A percentile compares a stretch with the other conserved stretches of the same genome.
phyloP scores from a whole-genome alignment of 2,888 invertebrate genomes.

The Erynnis tages region DNA sequence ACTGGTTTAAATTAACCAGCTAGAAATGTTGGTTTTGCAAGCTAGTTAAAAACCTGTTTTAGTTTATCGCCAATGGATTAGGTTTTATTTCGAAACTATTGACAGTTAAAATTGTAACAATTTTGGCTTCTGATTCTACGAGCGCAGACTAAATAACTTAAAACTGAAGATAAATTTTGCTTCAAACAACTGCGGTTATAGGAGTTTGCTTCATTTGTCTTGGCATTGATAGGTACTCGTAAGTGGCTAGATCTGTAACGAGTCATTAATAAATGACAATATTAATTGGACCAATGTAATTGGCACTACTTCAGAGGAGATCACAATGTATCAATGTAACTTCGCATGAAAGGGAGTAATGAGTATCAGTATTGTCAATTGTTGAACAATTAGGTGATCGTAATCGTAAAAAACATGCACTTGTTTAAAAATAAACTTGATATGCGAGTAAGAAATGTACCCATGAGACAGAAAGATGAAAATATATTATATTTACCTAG shows the following conservation, averaged over 20 bases:
- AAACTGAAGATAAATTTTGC: no score
- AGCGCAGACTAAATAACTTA: no score
- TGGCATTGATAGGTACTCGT: slow-evolving; percentile 14
- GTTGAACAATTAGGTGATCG: background rate
- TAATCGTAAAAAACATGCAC: no score
- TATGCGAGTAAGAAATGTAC: no score
- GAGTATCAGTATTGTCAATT: slow-evolving; percentile 10
- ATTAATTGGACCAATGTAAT: slow-evolving; percentile 13
- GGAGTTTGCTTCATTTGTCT: background rate
- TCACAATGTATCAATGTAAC: slow-evolving; percentile 1
- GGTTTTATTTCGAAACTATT: background rate
- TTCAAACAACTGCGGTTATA: no score
- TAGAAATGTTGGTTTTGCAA: slow-evolving; percentile 2
- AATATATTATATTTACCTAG: no score
- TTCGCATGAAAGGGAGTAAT: slow-evolving; percentile 10
- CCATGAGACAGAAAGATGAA: no score
- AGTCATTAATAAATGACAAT: slow-evolving; percentile 15
- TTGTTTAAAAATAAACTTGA: no score
- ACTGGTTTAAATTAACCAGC: slow-evolving; percentile 6
- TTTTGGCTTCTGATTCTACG: no score
- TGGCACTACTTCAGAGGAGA: slow-evolving; percentile 19
- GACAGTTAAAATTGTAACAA: no score
- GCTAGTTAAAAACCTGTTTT: background rate
- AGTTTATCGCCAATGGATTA: background rate
- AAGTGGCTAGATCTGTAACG: slow-evolving; percentile 9